Percentiles rank a stretch among this genome's conserved stretches.
Conservation (phyloP, 2,113 vertebrate species). For the Mugil cephalus region DNA sequence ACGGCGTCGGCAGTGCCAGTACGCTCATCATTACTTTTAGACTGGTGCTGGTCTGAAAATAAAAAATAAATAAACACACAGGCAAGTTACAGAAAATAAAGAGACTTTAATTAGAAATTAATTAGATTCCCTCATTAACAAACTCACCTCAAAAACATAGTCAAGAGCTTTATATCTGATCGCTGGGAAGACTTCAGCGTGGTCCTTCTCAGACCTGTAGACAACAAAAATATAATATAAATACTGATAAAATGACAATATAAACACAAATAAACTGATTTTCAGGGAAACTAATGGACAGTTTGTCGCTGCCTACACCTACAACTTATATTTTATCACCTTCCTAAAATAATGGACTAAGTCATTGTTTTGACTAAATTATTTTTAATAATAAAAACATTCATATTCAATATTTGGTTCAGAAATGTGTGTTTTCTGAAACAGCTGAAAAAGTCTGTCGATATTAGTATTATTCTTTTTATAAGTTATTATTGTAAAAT, state of each 20-base stretch:
- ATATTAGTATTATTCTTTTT: too few species aligned
- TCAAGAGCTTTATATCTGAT: constrained; percentile 77
- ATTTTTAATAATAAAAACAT: too few species aligned
- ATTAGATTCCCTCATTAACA: neutral
- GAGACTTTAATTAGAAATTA: neutral
- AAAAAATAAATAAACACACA: constrained; percentile 27
- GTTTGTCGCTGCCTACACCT: too few species aligned
- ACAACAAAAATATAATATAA: neutral
- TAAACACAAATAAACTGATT: neutral
- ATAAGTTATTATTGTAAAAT: too few species aligned
- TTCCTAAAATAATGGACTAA: too few species aligned
- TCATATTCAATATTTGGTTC: too few species aligned
- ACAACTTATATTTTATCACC: too few species aligned
- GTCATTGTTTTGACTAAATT: too few species aligned
- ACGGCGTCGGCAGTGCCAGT: constrained; percentile 76
- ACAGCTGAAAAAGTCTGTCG: too few species aligned
- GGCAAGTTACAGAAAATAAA: neutral
- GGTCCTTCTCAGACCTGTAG: constrained; percentile 45
- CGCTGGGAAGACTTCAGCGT: constrained; percentile 55
- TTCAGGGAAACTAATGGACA: neutral
- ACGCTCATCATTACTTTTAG: constrained; percentile 66
- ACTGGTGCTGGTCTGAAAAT: constrained; percentile 64
- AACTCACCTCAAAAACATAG: constrained; percentile 81
- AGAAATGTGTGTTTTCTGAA: too few species aligned
- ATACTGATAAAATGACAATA: neutral